phyloP scores from a whole-genome alignment of 2,888 invertebrate species.

The Clistopyga incitator region DNA sequence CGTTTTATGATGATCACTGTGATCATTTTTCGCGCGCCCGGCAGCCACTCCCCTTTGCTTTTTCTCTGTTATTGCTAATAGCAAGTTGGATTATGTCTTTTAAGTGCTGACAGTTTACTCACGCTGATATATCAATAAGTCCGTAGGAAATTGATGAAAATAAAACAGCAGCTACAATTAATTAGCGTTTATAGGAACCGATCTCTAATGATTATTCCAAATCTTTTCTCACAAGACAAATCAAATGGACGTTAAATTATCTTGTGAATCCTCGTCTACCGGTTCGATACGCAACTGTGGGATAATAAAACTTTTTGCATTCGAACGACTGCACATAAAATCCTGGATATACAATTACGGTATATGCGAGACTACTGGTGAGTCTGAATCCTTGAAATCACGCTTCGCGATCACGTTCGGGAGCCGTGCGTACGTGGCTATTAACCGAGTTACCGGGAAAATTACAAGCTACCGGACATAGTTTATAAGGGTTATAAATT shows the following conservation, averaged over 20 bases:
- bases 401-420: constrained; percentile 66
- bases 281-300: constrained; percentile 13
- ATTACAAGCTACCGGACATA: constrained; percentile 55
- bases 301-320: constrained; percentile 42
- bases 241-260: constrained; percentile 34
- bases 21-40: constrained; percentile 58
- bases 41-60: constrained; percentile 49
- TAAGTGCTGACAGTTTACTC: constrained; percentile 40
- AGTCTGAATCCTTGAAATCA: constrained; percentile 63
- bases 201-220: constrained; percentile 7
- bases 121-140: constrained; percentile 32
- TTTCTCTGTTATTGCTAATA: constrained; percentile 45
- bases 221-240: constrained; percentile 26
- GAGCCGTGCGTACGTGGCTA: constrained; percentile 64
- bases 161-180: constrained; percentile 43
- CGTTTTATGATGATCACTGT: constrained; percentile 64
- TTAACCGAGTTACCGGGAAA: constrained; percentile 62
- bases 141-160: constrained; percentile 11
- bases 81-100: constrained; percentile 39
- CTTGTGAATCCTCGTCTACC: neutral
- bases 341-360: constrained; percentile 38
- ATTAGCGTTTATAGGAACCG: constrained; percentile 27
- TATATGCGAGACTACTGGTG: neutral
- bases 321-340: constrained; percentile 49
- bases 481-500: constrained; percentile 56